These are phyloP conservation scores for Seriola rivoliana DNA, from an alignment of 2,113 vertebrate species.

Conservation along the genomic window DNA sequence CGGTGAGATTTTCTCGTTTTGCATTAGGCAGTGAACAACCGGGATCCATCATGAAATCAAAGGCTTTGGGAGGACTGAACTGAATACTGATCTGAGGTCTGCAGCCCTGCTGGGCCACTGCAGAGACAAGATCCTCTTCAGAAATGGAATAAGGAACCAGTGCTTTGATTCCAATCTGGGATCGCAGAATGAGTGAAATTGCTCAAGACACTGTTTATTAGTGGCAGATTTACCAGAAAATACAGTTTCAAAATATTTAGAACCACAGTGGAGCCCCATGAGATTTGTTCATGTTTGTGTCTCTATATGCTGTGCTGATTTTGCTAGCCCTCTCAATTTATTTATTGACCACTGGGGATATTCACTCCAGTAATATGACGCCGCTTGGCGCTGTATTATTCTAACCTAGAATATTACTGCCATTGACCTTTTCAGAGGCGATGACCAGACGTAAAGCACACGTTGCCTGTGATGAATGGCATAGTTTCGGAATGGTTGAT, in stretches of 20 bases:
- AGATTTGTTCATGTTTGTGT: slow-evolving; percentile 36
- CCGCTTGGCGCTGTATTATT: slow-evolving; percentile 61
- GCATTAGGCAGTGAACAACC: slow-evolving; percentile 78
- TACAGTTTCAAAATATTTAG: slow-evolving; percentile 50
- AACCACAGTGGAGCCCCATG: background rate
- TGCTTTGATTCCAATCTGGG: slow-evolving; percentile 52
- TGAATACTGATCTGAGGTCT: slow-evolving; percentile 81
- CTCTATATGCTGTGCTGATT: slow-evolving; percentile 25
- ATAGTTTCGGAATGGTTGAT: slow-evolving; percentile 67
- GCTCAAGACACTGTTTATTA: slow-evolving; percentile 4
- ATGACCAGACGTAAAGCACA: slow-evolving; percentile 64
- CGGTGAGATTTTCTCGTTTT: slow-evolving; percentile 74
- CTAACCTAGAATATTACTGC: slow-evolving; percentile 68
- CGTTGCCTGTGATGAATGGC: slow-evolving; percentile 72
- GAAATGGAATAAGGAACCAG: slow-evolving; percentile 61
- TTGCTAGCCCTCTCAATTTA: slow-evolving; percentile 36
- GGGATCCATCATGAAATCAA: slow-evolving; percentile 83
- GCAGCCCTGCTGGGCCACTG: slow-evolving; percentile 73
- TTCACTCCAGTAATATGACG: slow-evolving; percentile 53
- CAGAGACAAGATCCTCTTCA: slow-evolving; percentile 68
- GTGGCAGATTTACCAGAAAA: slow-evolving; percentile 18
- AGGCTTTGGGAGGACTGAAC: slow-evolving; percentile 75
- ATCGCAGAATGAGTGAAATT: slow-evolving; percentile 8
- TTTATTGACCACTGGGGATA: slow-evolving; percentile 43
- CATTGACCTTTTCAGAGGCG: slow-evolving; percentile 68